phyloP scores from a whole-genome alignment of 2,797 vertebrate genomes.

The Bryconaethiops microstoma region DNA sequence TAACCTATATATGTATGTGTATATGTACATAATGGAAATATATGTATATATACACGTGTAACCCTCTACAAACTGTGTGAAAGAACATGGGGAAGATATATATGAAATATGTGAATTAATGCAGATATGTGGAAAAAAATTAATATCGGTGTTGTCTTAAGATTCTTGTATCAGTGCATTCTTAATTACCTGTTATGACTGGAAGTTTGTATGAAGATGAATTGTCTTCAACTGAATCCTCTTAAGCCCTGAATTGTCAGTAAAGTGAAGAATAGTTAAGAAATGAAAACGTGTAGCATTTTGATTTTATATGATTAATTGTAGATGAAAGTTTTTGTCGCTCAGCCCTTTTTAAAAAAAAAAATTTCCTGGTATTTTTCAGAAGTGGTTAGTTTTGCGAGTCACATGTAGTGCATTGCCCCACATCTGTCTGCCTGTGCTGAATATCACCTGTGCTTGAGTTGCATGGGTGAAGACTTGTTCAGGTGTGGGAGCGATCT shows the following conservation, averaged over 20 bases:
- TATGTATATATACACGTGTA: too few species aligned
- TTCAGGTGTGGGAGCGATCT: conserved; percentile 40
- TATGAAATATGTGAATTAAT: too few species aligned
- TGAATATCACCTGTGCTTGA: conserved; percentile 33
- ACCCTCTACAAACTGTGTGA: too few species aligned
- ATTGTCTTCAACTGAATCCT: neutral
- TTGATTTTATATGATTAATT: neutral
- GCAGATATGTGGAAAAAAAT: too few species aligned
- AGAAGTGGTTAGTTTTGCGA: neutral
- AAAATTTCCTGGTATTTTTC: neutral
- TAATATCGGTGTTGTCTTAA: too few species aligned
- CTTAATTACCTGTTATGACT: too few species aligned
- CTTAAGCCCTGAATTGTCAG: neutral
- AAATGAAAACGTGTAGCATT: neutral
- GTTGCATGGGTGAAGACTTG: conserved; percentile 37
- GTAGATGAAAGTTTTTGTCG: neutral
- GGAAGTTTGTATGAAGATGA: too few species aligned
- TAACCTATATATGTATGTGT: too few species aligned
- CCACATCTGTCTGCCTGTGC: neutral
- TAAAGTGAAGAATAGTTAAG: neutral
- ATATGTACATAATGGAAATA: too few species aligned
- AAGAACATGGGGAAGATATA: too few species aligned
- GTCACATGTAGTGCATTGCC: neutral
- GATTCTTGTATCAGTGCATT: too few species aligned
- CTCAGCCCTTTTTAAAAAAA: neutral